Conservation (phyloP, 2,797 vertebrate species). For the Platalea minor region DNA sequence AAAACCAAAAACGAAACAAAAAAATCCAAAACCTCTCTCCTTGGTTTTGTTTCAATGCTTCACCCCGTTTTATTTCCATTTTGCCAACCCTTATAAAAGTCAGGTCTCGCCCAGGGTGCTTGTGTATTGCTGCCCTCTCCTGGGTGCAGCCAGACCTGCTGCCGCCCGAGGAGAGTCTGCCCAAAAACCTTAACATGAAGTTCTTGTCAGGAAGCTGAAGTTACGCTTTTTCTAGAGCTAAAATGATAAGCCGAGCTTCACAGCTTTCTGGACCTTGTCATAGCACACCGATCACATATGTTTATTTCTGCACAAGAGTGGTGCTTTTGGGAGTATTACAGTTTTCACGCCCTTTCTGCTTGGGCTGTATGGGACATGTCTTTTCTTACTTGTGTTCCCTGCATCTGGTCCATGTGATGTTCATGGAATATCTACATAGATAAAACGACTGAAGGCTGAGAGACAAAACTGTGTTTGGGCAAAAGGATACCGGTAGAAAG, state of each 20-base stretch:
- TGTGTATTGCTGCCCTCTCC: conserved; percentile 63
- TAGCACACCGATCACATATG: fast-evolving
- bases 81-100: neutral
- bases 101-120: neutral
- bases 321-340: neutral
- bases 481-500: neutral
- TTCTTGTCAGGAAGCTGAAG: neutral
- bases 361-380: neutral
- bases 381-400: neutral
- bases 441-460: neutral
- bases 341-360: neutral
- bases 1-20: no score
- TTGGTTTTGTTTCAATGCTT: neutral
- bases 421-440: neutral
- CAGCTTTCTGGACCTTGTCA: neutral
- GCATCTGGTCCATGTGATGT: neutral
- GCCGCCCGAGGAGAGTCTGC: neutral
- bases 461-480: neutral
- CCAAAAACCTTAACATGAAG: fast-evolving
- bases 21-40: no score
- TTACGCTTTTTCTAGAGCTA: neutral
- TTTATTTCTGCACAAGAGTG: neutral
- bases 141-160: conserved; percentile 44
- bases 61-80: neutral
- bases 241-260: neutral